Evolutionary conservation across 2,888 invertebrate species (phyloP), one percentile per base, ranked within the genome.

Genomic region (Cheilosia vulpina): DNA sequence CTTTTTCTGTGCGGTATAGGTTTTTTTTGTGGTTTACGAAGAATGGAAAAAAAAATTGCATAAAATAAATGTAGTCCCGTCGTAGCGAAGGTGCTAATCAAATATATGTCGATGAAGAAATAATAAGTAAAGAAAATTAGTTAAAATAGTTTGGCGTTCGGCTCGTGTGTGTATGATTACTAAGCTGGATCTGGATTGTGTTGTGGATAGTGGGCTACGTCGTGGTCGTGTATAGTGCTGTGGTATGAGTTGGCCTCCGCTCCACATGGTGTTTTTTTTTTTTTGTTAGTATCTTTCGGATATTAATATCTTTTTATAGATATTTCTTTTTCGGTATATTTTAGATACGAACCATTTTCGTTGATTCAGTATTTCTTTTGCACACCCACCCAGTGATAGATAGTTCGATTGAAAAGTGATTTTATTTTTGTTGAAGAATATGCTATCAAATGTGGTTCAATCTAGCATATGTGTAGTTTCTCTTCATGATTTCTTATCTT

Each of bases 221-320:
- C 66, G 34, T 55, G 69, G 55, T 31, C 47, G 53, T 57, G 43
- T 66, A 43, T 53, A 38, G 41, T 13, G 4, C 38, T 38, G 11
- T 79, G 45, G 80, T 80, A 58, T 80, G 58, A 69, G 79, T 68
- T 80, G 69, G 75, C 75, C 75, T 62, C 76, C 81, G 76, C 81
- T 62, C 76, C 81, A 81, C 81, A 85, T 85, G 85, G 81, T 81
- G 75, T 80, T 79, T 73, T 75, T 58, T 52, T 65, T 66, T 43
- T 45, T 66, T 72, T 71, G 38, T 65, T 69, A 84, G 65, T 65
- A 73, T 84, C 50, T 73, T 58, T 71, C 27, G 53, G 65, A 50
- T 80, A 75, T 75, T 84, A 53, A 69, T 65, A 73, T 83, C 73
- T 79, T 75, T 79, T 83, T 58, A 79, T 79, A 79, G 62, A 63